Base-by-base conservation (phyloP, 2,113 vertebrate species). In the Rhinichthys klamathensis region DNA sequence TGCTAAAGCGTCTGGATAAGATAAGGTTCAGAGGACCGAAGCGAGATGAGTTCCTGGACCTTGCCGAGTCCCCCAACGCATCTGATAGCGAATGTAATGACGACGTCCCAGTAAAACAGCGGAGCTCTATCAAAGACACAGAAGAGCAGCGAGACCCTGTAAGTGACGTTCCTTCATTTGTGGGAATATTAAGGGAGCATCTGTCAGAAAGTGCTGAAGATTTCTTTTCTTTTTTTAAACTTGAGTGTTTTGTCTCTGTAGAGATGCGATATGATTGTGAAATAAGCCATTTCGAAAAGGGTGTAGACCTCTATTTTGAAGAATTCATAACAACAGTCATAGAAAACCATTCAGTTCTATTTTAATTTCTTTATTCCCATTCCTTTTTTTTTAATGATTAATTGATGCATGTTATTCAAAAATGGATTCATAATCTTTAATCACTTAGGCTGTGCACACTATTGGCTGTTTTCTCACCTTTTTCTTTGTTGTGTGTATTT, bases 1-100 rank as follows among this genome's bases (percentile, higher is more conserved):
- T 99, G 97, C 94, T 97, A 89, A 98, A 95, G 94, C 97, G 96
- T 87, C 92, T 99, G 94, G 97, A 99, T 94, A 97, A 92, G 92
- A 99, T 99, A 94, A 95, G 98, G 88, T 98, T 99, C 94, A 96
- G 98, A 95, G 96, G 97, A 92, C 96, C 96, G 92, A 97, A 96
- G 92, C 94, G 97, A 92, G 97, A 99, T 54, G 98, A 99, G 89
- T 96, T 98, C 93, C 94, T 96, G 89, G 97, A 98, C 89, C 94
- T 96, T 72, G 95, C 94, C 0, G 97, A 99, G 91, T 99, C 97
- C 73, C 97, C 97, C 87, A 97, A 96, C 89, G 96, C 96, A 69
- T 99, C 98, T 0, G 98, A 99, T 92, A 97, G 95, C 6, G 98
- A 99, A 91, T 95, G 96, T 87, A 93, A 93, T 1, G 98, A 99